Conservation (phyloP, 2,797 vertebrate species). For the Pseudomugil gertrudae region DNA sequence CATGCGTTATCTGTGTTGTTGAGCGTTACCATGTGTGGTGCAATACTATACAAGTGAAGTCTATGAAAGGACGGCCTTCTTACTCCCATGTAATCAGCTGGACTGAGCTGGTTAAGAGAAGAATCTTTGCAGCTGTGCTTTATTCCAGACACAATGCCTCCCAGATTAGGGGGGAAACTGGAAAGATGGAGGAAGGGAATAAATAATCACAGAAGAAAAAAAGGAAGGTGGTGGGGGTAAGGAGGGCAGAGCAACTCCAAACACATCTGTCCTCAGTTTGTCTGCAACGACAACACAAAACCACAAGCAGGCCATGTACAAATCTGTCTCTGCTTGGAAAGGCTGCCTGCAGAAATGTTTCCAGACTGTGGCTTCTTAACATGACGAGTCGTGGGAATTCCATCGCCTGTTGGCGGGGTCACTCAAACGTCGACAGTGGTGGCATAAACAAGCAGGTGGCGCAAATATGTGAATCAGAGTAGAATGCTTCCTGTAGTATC, state of each 20-base stretch:
- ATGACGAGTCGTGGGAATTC: conserved; percentile 60
- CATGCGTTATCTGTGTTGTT: conserved; percentile 52
- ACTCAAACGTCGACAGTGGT: conserved; percentile 35
- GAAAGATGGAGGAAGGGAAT: conserved; percentile 44
- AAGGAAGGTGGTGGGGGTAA: conserved; percentile 9
- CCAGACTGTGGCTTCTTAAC: conserved; percentile 72
- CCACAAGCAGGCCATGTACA: conserved; percentile 77
- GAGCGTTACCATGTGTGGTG: conserved; percentile 56
- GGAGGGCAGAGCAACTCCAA: conserved; percentile 55
- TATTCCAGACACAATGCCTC: conserved; percentile 82
- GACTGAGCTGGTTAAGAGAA: conserved; percentile 72
- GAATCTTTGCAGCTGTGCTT: conserved; percentile 81
- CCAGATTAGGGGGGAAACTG: conserved; percentile 76
- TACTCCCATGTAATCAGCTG: conserved; percentile 75
- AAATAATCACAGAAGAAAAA: conserved; percentile 30
- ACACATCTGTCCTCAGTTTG: conserved; percentile 83
- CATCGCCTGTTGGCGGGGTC: conserved; percentile 65
- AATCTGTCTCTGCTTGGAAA: conserved; percentile 75
- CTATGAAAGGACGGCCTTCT: conserved; percentile 47
- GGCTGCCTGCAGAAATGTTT: conserved; percentile 74
- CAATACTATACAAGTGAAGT: conserved; percentile 57
- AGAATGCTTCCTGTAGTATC: conserved; percentile 29
- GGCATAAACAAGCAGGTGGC: conserved; percentile 65
- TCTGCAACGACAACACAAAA: conserved; percentile 75
- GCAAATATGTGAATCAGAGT: conserved; percentile 36